These are phyloP conservation scores for Caenorhabditis becei DNA, from an alignment of 2,888 invertebrate genomes.

Conservation along the genomic window DNA sequence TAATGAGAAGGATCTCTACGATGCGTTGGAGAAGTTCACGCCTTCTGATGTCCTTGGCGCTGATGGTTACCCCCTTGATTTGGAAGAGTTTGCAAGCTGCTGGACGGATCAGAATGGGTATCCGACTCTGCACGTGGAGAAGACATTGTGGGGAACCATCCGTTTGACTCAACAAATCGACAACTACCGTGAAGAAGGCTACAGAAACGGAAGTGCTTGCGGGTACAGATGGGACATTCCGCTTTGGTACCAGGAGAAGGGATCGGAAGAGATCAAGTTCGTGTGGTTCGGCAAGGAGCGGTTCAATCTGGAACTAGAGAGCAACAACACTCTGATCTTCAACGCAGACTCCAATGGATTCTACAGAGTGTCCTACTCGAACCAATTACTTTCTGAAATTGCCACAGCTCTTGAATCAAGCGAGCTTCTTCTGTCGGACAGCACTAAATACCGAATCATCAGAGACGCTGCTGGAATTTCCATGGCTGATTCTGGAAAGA, in stretches of 20 bases:
- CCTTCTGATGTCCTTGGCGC: slow-evolving; percentile 78
- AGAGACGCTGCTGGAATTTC: neutral
- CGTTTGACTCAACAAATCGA: slow-evolving; percentile 9
- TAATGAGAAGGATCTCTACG: slow-evolving; percentile 90
- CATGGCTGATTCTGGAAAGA: neutral
- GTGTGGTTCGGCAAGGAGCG: slow-evolving; percentile 13
- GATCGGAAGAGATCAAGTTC: slow-evolving; percentile 82
- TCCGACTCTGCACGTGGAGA: slow-evolving; percentile 27
- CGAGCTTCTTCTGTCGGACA: slow-evolving; percentile 11
- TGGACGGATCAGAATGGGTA: slow-evolving; percentile 87
- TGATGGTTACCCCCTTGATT: slow-evolving; percentile 69
- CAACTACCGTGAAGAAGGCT: neutral
- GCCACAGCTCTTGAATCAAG: neutral
- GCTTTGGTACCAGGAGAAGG: slow-evolving; percentile 84
- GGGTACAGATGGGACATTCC: slow-evolving; percentile 75
- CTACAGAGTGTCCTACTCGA: slow-evolving; percentile 17
- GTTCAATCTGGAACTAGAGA: slow-evolving; percentile 3
- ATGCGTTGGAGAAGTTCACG: slow-evolving; percentile 85
- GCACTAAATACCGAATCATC: slow-evolving; percentile 23
- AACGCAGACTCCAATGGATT: slow-evolving; percentile 51
- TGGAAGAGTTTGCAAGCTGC: slow-evolving; percentile 86
- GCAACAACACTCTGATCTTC: slow-evolving; percentile 16
- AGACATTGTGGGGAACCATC: slow-evolving; percentile 61
- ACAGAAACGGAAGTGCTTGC: neutral
- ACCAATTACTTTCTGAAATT: neutral